These are phyloP conservation scores for Hippopotamus amphibius DNA, from an alignment of 2,113 vertebrate genomes.

Conservation along the genomic window DNA sequence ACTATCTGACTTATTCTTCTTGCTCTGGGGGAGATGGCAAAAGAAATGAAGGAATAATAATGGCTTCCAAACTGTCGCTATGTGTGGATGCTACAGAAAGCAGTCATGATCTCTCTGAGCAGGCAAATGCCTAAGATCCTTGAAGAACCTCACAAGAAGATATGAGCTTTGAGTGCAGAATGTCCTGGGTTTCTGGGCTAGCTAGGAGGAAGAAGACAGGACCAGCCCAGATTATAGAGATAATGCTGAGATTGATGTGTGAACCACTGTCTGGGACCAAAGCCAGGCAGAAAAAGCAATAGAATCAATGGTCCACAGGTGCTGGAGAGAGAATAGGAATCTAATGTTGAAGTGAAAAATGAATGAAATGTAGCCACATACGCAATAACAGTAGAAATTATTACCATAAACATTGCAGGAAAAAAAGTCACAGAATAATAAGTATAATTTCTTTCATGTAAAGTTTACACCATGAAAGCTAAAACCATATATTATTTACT, in stretches of 20 bases:
- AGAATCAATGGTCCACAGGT: not conserved
- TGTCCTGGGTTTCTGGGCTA: not conserved
- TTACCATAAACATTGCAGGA: not conserved
- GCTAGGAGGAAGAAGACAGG: not conserved
- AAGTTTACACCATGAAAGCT: not conserved
- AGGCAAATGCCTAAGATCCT: not conserved
- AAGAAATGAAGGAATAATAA: not conserved
- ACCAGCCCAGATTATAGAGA: not conserved
- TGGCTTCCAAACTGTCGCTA: not conserved
- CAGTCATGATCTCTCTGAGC: not conserved
- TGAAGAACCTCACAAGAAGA: not conserved
- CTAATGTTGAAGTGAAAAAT: not conserved
- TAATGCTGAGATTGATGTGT: not conserved
- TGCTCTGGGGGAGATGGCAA: not conserved
- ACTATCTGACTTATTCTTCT: not conserved
- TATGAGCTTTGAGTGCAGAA: not conserved
- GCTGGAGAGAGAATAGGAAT: not conserved
- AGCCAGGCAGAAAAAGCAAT: not conserved
- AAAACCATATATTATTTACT: not conserved
- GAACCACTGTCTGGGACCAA: not conserved
- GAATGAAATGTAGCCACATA: not conserved
- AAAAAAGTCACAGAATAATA: not conserved
- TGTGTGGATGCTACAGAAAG: not conserved
- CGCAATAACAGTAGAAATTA: not conserved
- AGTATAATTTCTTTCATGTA: not conserved